Percentiles rank a stretch among this genome's conserved stretches.
These are phyloP conservation scores for Bactericera cockerelli DNA, from an alignment of 1,140 invertebrate genomes.

Conservation along the genomic window DNA sequence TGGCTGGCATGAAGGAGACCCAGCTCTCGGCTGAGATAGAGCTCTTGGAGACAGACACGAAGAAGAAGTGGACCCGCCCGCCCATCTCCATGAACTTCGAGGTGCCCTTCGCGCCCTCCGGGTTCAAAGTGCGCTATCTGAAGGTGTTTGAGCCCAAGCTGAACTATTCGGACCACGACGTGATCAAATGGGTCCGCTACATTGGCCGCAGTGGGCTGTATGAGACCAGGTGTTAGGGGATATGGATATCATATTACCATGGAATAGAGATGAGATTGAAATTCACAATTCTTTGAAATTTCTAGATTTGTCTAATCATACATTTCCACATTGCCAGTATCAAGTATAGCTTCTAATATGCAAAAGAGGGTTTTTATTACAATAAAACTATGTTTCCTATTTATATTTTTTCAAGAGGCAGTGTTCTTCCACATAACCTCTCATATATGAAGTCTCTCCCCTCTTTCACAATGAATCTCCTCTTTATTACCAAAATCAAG, in stretches of 20 bases:
- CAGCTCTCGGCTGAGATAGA: slow-evolving; percentile 99
- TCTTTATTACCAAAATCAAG: too few species aligned
- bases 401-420: too few species aligned
- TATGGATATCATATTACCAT: slow-evolving; percentile 21
- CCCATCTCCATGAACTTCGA: slow-evolving; percentile 99
- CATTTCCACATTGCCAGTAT: too few species aligned
- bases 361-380: too few species aligned
- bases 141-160: slow-evolving; percentile 99
- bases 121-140: slow-evolving; percentile 96
- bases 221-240: slow-evolving; percentile 96
- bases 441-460: too few species aligned
- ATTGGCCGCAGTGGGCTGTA: slow-evolving; percentile 97
- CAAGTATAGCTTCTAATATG: too few species aligned
- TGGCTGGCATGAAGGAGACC: slow-evolving; percentile 99
- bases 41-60: slow-evolving; percentile 93
- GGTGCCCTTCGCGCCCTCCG: slow-evolving; percentile 89
- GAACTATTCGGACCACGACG: slow-evolving; percentile 99
- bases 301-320: too few species aligned
- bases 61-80: slow-evolving; percentile 99
- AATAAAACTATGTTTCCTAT: too few species aligned
- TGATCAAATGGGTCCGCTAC: slow-evolving; percentile 99
- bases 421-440: too few species aligned
- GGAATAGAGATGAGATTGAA: too few species aligned
- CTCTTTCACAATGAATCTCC: too few species aligned
- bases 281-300: too few species aligned